These are phyloP conservation scores for Phaethon lepturus DNA, from an alignment of 2,113 vertebrate genomes.

Conservation along the genomic window DNA sequence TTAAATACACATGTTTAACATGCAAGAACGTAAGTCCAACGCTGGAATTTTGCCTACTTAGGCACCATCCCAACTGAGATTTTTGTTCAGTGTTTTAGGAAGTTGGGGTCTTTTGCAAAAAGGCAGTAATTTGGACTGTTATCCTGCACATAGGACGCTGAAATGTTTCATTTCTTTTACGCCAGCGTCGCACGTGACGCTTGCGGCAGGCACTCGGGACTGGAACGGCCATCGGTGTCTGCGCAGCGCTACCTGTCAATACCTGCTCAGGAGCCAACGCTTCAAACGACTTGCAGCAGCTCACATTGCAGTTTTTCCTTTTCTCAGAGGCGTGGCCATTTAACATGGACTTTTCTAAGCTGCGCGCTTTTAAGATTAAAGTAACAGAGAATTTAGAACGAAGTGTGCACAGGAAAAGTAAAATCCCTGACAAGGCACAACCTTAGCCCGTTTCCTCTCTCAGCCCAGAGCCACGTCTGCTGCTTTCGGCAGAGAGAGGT, in stretches of 20 bases:
- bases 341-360: not conserved
- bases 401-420: not conserved
- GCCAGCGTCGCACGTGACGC: not conserved
- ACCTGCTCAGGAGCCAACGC: not conserved
- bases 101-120: not conserved
- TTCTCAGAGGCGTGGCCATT: not conserved
- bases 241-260: not conserved
- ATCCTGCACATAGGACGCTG: not conserved
- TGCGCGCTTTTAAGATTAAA: not conserved
- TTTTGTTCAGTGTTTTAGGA: not conserved
- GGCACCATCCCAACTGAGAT: not conserved
- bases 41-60: not conserved
- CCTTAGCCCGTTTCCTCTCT: not conserved
- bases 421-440: constrained; percentile 52
- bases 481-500: not conserved
- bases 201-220: not conserved
- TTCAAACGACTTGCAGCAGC: not conserved
- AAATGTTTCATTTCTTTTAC: not conserved
- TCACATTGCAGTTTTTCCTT: not conserved
- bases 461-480: not conserved
- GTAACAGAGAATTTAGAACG: not conserved
- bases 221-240: not conserved
- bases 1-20: not conserved
- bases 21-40: accelerated
- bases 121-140: not conserved